Evolutionary conservation across 1,140 invertebrate genomes (phyloP), one percentile per base, ranked within the genome.

Genomic region (Idris sp.): DNA sequence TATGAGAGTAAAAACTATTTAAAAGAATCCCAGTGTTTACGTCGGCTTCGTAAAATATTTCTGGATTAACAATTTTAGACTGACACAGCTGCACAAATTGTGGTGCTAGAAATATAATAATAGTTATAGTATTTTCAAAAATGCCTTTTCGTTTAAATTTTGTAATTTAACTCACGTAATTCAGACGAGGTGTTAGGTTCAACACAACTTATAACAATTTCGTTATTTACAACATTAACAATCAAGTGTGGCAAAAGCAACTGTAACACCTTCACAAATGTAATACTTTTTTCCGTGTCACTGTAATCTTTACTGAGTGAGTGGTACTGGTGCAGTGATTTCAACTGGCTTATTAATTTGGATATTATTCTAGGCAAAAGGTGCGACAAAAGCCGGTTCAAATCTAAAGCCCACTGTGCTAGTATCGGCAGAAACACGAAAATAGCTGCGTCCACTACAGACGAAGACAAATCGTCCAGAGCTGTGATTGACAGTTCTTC

Each of bases 331-430:
- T 80, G 79, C 0, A 48, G 56, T 13, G 77, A 76, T 25, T 80
- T 85, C 8, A 87, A 51, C 16, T 83, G 79, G 46, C 49, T 82
- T 26, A 78, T 82, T 18, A 88, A 76, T 74, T 86, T 88, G 2
- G 62, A 43, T 5, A 85, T 40, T 8, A 86, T 75, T 1, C 85
- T 78, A 9, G 84, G 80, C 13, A 89, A 49, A 2, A 89, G 61
- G 56, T 88, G 86, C 4, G 87, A 83, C 18, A 88, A 84, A 11
- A 93, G 79, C 13, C 86, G 83, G 13, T 84, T 87, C 6, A 90
- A 78, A 36, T 90, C 88, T 18, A 91, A 82, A 4, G 92, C 90
- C 92, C 92, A 93, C 64, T 90, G 88, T 0, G 91, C 91, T 41
- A 91, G 72, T 13, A 90, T 88, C 2, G 90, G 89, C 36, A 91